Conservation (phyloP, 2,888 invertebrate species). For the Pecten maximus region DNA sequence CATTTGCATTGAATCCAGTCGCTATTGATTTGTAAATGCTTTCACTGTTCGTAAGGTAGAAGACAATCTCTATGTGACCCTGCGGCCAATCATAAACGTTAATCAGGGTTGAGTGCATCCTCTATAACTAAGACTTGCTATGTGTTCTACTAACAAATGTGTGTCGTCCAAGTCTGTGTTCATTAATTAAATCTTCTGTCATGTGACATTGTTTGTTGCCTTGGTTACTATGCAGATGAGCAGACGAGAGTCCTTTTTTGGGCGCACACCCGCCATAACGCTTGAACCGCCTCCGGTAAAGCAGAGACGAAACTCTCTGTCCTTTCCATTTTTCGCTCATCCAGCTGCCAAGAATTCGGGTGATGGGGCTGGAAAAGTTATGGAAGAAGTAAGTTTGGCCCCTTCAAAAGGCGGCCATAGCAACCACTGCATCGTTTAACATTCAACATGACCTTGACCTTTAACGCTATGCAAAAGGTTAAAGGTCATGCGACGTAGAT, state of each 20-base stretch:
- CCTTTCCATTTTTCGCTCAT: slow-evolving; percentile 70
- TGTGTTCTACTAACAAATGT: background rate
- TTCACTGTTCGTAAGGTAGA: background rate
- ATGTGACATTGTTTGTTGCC: slow-evolving; percentile 48
- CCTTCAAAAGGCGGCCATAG: slow-evolving; percentile 10
- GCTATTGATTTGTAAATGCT: background rate
- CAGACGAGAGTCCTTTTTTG: slow-evolving; percentile 72
- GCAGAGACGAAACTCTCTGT: slow-evolving; percentile 74
- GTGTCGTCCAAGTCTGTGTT: background rate
- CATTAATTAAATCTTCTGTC: background rate
- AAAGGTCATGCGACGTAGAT: background rate
- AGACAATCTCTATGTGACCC: slow-evolving; percentile 4
- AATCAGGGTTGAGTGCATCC: background rate
- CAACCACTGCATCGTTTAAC: slow-evolving; percentile 62
- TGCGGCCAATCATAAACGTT: background rate
- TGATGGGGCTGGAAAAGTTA: slow-evolving; percentile 45
- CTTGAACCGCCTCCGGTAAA: slow-evolving; percentile 68
- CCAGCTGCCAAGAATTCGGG: slow-evolving; percentile 61
- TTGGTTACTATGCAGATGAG: slow-evolving; percentile 62
- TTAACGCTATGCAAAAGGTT: background rate
- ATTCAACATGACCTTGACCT: slow-evolving; percentile 27
- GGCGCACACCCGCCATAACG: slow-evolving; percentile 67
- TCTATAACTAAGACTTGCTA: background rate
- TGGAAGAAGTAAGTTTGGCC: slow-evolving; percentile 24
- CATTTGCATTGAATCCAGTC: background rate